Evolutionary conservation across 2,888 invertebrate species (phyloP), one percentile per base, ranked within the genome.

Genomic region (Ryuthela nishihirai): DNA sequence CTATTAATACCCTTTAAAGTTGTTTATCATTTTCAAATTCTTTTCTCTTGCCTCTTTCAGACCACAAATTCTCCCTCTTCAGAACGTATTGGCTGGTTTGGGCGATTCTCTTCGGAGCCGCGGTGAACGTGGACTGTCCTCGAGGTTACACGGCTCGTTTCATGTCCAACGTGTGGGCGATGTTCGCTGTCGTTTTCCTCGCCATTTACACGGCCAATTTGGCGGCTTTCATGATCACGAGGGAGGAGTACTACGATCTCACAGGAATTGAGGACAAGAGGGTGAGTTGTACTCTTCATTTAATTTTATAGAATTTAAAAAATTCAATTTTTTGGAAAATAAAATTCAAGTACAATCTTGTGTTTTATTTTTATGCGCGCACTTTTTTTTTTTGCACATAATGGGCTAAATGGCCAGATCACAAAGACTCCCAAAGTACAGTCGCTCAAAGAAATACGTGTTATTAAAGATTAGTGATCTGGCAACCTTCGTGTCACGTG

Each of bases 151-250:
- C 93, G 10, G 87, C 93, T 35, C 79, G 82, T 76, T 83, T 84
- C 71, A 95, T 99, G 87, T 94, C 97, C 54, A 93, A 95, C 72
- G 90, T 95, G 68, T 97, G 95, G 95, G 94, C 94, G 12, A 87
- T 94, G 82, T 99, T 99, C 75, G 97, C 98, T 47, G 91, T 99
- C 41, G 98, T 98, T 59, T 99, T 99, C 77, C 85, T 98, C 69
- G 97, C 98, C 74, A 97, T 97, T 71, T 99, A 99, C 82, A 99
- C 99, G 77, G 99, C 99, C 77, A 99, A 99, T 78, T 80, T 99
- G 73, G 99, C 99, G 54, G 98, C 99, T 62, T 99, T 99, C 81
- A 99, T 99, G 99, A 99, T 99, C 73, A 98, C 99, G 41, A 80
- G 93, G 64, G 94, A 95, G 73, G 93, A 94, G 73, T 93, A 85